Conservation (phyloP, 1,140 invertebrate species). For the Acromyrmex charruanus region DNA sequence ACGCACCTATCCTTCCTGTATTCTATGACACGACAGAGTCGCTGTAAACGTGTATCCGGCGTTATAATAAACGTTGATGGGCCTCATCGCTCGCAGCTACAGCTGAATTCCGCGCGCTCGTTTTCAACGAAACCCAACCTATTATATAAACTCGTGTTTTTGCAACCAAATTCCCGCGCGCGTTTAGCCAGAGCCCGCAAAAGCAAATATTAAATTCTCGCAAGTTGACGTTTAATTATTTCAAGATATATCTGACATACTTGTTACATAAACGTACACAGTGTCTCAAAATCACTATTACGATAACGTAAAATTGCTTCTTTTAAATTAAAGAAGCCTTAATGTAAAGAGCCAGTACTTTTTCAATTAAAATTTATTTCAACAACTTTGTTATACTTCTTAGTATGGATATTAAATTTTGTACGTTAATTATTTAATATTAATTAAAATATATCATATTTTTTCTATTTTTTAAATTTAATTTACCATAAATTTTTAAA, state of each 20-base stretch:
- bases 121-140: slow-evolving; percentile 22
- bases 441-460: not conserved
- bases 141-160: slow-evolving; percentile 43
- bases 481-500: not conserved
- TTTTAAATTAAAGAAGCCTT: too few relatives aligned
- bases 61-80: slow-evolving; percentile 55
- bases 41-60: slow-evolving; percentile 32
- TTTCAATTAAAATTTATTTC: not conserved
- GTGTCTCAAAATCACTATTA: not conserved
- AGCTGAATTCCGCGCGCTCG: slow-evolving; percentile 40
- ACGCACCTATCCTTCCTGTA: slow-evolving; percentile 49
- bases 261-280: not conserved
- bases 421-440: not conserved
- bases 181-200: not conserved
- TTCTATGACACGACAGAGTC: slow-evolving; percentile 26
- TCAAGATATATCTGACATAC: slow-evolving; percentile 13
- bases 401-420: not conserved
- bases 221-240: slow-evolving; percentile 44
- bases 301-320: slow-evolving; percentile 7
- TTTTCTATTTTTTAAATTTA: not conserved
- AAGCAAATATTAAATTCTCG: slow-evolving; percentile 39
- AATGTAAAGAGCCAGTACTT: not conserved
- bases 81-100: slow-evolving; percentile 38
- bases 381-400: not conserved
- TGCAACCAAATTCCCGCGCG: slow-evolving; percentile 31